Percentiles rank a stretch among this genome's conserved stretches.
phyloP scores from a whole-genome alignment of 1,140 invertebrate species.

The Antheraea mylitta region DNA sequence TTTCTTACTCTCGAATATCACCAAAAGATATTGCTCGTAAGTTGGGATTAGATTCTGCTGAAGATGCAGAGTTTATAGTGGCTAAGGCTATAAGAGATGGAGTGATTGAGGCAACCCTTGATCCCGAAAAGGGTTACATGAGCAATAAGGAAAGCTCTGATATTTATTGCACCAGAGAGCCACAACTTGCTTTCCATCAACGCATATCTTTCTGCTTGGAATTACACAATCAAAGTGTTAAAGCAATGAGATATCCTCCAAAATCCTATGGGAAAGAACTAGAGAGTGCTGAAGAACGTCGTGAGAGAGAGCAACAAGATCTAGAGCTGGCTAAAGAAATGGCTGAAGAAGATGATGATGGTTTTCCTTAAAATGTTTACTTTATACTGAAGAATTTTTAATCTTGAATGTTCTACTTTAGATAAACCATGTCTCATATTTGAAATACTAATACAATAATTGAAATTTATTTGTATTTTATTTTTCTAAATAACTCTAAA shows the following conservation, averaged over 20 bases:
- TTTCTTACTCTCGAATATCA: slow-evolving; percentile 98
- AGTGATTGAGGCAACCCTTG: slow-evolving; percentile 98
- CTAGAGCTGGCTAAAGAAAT: slow-evolving; percentile 99
- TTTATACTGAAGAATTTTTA: slow-evolving; percentile 13
- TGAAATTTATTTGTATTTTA: neutral
- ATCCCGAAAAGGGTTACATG: slow-evolving; percentile 97
- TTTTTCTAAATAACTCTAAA: neutral
- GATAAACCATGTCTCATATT: slow-evolving; percentile 5
- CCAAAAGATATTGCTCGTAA: slow-evolving; percentile 96
- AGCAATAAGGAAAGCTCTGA: slow-evolving; percentile 98
- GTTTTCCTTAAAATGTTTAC: slow-evolving; percentile 79
- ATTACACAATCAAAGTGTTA: slow-evolving; percentile 98
- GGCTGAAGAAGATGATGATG: slow-evolving; percentile 99
- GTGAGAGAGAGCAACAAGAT: slow-evolving; percentile 98
- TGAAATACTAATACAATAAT: slow-evolving; percentile 4
- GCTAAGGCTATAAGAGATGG: slow-evolving; percentile 99
- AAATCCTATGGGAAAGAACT: slow-evolving; percentile 99
- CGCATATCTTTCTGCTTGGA: slow-evolving; percentile 98
- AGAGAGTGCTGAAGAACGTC: slow-evolving; percentile 97
- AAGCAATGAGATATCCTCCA: slow-evolving; percentile 99
- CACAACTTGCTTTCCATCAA: slow-evolving; percentile 98
- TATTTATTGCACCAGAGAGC: slow-evolving; percentile 98
- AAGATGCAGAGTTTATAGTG: slow-evolving; percentile 99
- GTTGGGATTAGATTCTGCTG: slow-evolving; percentile 94
- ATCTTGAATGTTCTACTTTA: slow-evolving; percentile 14